phyloP scores from a whole-genome alignment of 2,888 invertebrate species.

The Cantharis lateralis region DNA sequence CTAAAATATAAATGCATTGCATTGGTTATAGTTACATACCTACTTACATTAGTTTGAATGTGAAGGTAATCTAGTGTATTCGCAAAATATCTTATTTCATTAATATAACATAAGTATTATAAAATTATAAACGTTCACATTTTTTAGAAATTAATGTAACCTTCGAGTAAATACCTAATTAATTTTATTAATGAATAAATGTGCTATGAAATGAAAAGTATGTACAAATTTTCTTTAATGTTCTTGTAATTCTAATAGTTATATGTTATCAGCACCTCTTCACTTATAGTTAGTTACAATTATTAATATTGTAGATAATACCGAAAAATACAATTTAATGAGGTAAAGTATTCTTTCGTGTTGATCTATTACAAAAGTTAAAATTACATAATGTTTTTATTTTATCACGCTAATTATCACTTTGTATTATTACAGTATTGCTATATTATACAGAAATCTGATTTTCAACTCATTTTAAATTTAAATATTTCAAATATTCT shows the following conservation, averaged over 20 bases:
- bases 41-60: slow-evolving; percentile 13
- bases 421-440: not conserved
- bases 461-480: not conserved
- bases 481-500: not conserved
- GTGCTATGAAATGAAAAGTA: not conserved
- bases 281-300: not conserved
- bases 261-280: not conserved
- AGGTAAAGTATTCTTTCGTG: not conserved
- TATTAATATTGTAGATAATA: not conserved
- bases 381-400: not conserved
- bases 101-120: not conserved
- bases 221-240: not conserved
- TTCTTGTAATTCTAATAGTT: not conserved
- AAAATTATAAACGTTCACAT: slow-evolving; percentile 6
- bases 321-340: not conserved
- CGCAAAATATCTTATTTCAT: slow-evolving; percentile 1
- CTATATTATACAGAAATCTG: not conserved
- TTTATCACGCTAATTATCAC: not conserved
- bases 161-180: not conserved
- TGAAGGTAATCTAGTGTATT: slow-evolving; percentile 18
- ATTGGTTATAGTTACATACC: not conserved
- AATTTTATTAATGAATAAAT: not conserved
- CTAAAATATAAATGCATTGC: not conserved
- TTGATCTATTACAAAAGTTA: not conserved
- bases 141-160: not conserved